phyloP scores from a whole-genome alignment of 2,113 vertebrate species.

The Seriola aureovittata region DNA sequence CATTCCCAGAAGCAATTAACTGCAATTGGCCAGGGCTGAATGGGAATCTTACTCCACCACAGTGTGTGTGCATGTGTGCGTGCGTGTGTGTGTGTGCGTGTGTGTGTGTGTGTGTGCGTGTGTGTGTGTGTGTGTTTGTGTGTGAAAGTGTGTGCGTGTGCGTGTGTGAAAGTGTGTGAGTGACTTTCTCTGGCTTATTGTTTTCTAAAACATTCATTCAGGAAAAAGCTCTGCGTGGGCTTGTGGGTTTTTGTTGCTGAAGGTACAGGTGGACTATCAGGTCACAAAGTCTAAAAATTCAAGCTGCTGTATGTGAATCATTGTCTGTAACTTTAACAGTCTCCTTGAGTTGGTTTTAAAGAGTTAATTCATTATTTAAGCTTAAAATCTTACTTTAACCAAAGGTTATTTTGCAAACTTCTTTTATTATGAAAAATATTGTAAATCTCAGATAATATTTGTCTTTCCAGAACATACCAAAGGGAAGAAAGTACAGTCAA shows the following conservation, averaged over 20 bases:
- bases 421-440: background rate
- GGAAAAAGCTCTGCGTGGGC: constrained; percentile 20
- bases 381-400: background rate
- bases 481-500: background rate
- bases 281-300: background rate
- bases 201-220: constrained; percentile 46
- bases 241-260: background rate
- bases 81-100: constrained; percentile 11
- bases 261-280: background rate
- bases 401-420: background rate
- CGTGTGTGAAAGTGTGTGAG: constrained; percentile 19
- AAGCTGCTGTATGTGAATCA: constrained; percentile 5
- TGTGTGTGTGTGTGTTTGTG: no score
- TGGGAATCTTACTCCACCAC: constrained; percentile 53
- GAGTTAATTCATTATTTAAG: constrained; percentile 4
- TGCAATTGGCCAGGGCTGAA: constrained; percentile 59
- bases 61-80: constrained; percentile 17
- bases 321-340: background rate
- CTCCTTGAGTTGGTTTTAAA: background rate
- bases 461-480: constrained; percentile 3
- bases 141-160: constrained; percentile 10
- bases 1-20: constrained; percentile 71
- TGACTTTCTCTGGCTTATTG: constrained; percentile 47
- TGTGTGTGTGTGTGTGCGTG: background rate
- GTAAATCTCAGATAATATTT: background rate